Percentiles rank a stretch among this genome's conserved stretches.
These are phyloP conservation scores for Diadromus collaris DNA, from an alignment of 2,888 invertebrate species.

Conservation along the genomic window DNA sequence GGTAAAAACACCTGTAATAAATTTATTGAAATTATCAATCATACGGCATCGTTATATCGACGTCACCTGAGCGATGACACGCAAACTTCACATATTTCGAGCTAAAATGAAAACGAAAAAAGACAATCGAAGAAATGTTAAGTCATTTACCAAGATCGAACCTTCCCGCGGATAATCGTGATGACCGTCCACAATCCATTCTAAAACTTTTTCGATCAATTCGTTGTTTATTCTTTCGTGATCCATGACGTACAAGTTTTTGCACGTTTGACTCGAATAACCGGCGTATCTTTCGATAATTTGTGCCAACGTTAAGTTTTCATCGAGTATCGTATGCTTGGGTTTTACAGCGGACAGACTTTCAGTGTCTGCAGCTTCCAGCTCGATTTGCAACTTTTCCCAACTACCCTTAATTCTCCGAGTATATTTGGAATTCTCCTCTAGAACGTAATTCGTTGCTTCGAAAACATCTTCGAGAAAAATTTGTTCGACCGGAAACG, in stretches of 20 bases:
- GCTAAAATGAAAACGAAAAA: neutral
- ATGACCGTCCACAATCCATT: conserved; percentile 86
- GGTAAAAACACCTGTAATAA: conserved; percentile 85
- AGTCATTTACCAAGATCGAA: conserved; percentile 84
- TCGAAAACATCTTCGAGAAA: conserved; percentile 93
- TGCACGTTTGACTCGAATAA: conserved; percentile 85
- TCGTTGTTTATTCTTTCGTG: conserved; percentile 90
- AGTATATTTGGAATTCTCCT: conserved; percentile 84
- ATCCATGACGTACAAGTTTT: conserved; percentile 89
- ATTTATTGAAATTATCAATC: neutral
- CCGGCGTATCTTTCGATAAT: conserved; percentile 85
- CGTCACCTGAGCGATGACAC: neutral
- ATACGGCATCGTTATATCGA: neutral
- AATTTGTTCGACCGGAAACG: conserved; percentile 91
- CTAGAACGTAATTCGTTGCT: conserved; percentile 82
- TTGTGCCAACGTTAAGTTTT: conserved; percentile 86
- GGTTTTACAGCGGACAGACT: conserved; percentile 82
- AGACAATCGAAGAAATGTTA: neutral
- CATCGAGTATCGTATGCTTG: conserved; percentile 85
- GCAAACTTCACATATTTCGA: neutral
- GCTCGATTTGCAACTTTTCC: conserved; percentile 84
- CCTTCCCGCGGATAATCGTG: conserved; percentile 87
- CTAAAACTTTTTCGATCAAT: conserved; percentile 86
- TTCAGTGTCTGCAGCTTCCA: conserved; percentile 84
- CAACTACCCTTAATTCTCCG: conserved; percentile 84